A percentile compares a stretch with the other conserved stretches of the same genome.
phyloP scores from a whole-genome alignment of 2,888 invertebrate species.

The Drosophila paramelanica region DNA sequence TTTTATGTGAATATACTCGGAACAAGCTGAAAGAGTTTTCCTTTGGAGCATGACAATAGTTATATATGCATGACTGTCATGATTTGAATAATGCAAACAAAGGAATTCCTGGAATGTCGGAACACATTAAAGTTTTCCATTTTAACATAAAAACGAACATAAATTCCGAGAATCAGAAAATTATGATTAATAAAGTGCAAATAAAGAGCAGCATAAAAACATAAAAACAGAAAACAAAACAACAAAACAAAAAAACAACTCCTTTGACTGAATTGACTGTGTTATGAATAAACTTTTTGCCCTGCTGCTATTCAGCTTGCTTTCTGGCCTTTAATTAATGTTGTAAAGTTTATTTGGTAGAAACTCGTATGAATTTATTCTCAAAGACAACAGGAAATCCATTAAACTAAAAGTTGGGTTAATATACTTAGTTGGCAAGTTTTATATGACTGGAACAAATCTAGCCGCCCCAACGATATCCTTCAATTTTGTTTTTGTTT shows the following conservation, averaged over 20 bases:
- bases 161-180: conserved; percentile 33
- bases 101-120: background rate
- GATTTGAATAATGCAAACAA: background rate
- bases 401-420: conserved; percentile 43
- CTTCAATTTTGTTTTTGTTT: conserved; percentile 4
- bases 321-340: conserved; percentile 3
- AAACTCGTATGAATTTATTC: conserved; percentile 4
- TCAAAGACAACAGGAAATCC: conserved; percentile 46
- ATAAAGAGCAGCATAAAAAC: conserved; percentile 6
- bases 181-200: conserved; percentile 55
- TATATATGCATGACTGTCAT: background rate
- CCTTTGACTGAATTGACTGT: conserved; percentile 12
- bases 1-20: too few relatives aligned
- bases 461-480: background rate
- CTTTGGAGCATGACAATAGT: background rate
- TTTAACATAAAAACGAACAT: conserved; percentile 3
- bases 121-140: conserved; percentile 4
- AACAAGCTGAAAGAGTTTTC: background rate
- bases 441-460: conserved; percentile 1
- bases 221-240: conserved; percentile 2
- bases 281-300: conserved; percentile 16
- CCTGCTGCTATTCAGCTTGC: conserved; percentile 5
- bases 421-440: conserved; percentile 20
- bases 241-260: conserved; percentile 5
- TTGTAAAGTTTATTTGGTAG: conserved; percentile 7